phyloP scores from a whole-genome alignment of 2,113 vertebrate genomes.

The Plectropomus leopardus region DNA sequence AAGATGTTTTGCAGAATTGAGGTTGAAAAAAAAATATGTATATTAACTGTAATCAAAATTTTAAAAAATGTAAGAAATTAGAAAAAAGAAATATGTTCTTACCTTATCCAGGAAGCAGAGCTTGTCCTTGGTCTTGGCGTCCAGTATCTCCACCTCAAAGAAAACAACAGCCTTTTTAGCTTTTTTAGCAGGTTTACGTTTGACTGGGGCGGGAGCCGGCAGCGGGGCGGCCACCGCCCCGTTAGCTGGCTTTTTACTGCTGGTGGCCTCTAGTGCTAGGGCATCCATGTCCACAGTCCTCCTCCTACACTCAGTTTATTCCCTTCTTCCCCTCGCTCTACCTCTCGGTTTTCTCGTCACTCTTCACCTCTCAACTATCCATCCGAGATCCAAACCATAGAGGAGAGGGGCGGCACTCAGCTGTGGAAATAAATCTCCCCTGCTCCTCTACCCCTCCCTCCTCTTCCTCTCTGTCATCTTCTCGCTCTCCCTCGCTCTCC shows the following conservation, averaged over 20 bases:
- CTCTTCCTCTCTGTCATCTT: constrained; percentile 51
- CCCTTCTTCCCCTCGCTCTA: constrained; percentile 31
- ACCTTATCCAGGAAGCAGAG: constrained; percentile 98
- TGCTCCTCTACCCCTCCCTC: constrained; percentile 50
- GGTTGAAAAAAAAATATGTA: background rate
- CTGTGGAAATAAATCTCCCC: constrained; percentile 83
- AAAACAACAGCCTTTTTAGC: constrained; percentile 93
- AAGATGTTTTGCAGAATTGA: background rate
- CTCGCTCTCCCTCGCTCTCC: constrained; percentile 41
- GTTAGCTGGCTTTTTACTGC: constrained; percentile 70
- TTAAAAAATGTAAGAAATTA: background rate
- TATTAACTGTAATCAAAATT: background rate
- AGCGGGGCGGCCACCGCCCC: constrained; percentile 5
- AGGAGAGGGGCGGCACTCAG: constrained; percentile 71
- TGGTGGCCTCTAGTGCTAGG: constrained; percentile 84
- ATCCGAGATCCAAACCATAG: constrained; percentile 40
- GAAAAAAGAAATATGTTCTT: constrained; percentile 42
- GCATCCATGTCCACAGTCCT: constrained; percentile 84
- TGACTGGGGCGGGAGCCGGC: constrained; percentile 21
- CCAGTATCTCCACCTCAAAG: constrained; percentile 98
- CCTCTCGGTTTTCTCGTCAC: constrained; percentile 32
- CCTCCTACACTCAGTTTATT: constrained; percentile 55
- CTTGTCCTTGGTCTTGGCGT: constrained; percentile 94
- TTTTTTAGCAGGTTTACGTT: constrained; percentile 88
- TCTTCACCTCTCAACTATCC: constrained; percentile 44